These are phyloP conservation scores for Listronotus oregonensis DNA, from an alignment of 1,140 invertebrate species.

Conservation along the genomic window DNA sequence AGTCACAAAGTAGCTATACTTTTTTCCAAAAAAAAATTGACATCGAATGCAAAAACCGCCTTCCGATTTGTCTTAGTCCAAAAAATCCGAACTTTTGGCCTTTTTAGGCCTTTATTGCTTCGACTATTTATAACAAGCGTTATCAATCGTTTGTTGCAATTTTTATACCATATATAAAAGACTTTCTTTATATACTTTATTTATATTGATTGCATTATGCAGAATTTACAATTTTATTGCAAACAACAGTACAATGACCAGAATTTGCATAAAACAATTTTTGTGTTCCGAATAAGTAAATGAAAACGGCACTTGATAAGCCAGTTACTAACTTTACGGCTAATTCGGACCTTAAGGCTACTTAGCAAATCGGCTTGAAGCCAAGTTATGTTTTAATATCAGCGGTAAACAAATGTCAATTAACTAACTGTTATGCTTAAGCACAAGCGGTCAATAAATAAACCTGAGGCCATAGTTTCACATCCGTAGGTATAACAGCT, in stretches of 20 bases:
- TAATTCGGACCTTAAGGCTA: not conserved
- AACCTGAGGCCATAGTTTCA: slow-evolving; percentile 19
- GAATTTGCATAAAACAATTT: not conserved
- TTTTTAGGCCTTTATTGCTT: too few species aligned
- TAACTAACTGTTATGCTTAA: not conserved
- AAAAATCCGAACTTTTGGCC: too few species aligned
- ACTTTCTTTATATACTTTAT: too few species aligned
- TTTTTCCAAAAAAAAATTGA: too few species aligned
- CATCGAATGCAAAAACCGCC: too few species aligned
- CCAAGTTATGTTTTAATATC: not conserved
- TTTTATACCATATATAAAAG: too few species aligned
- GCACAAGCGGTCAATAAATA: slow-evolving; percentile 12
- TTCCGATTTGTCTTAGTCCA: too few species aligned
- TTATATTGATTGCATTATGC: too few species aligned
- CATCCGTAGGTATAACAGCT: slow-evolving; percentile 5
- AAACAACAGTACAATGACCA: not conserved
- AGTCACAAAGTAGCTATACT: too few species aligned
- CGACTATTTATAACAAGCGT: too few species aligned
- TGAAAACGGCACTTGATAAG: not conserved
- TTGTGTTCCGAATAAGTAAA: not conserved
- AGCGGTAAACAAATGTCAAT: slow-evolving; percentile 7
- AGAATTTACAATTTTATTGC: not conserved
- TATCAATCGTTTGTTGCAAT: too few species aligned
- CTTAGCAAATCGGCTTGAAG: not conserved
- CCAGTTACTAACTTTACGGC: slow-evolving; percentile 3